Conservation (phyloP, 53 echinoderm and acorn worm species). For the Holothuria scabra region DNA sequence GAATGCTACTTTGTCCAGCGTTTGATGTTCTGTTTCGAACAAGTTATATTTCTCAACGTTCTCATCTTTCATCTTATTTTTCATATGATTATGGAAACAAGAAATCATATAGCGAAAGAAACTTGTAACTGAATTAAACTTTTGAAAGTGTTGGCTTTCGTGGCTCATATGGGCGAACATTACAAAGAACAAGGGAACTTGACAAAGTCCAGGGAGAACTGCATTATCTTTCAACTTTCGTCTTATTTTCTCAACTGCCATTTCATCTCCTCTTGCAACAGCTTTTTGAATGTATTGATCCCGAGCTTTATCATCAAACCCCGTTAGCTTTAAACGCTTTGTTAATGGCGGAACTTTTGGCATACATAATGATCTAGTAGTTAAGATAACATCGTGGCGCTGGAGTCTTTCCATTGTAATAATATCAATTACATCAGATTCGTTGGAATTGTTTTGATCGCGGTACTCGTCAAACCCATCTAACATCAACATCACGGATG, state of each 20-base stretch:
- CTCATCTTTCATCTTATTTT: constrained; percentile 4
- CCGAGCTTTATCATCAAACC: not conserved
- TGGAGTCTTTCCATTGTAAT: not conserved
- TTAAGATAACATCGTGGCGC: not conserved
- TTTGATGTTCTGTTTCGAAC: not conserved
- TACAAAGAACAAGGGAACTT: constrained; percentile 37
- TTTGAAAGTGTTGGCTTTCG: constrained; percentile 1
- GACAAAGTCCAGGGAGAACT: constrained; percentile 8
- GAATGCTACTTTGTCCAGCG: too few relatives aligned
- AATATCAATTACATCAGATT: not conserved
- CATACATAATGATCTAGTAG: constrained; percentile 8
- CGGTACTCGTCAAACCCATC: constrained; percentile 19
- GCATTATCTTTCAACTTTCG: not conserved
- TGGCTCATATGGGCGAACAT: constrained; percentile 38
- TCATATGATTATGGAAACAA: constrained; percentile 39
- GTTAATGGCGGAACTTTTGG: constrained; percentile 1
- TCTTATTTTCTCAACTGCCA: not conserved
- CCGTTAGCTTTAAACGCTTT: not conserved
- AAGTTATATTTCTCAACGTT: not conserved
- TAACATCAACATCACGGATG: not conserved
- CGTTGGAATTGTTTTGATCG: not conserved
- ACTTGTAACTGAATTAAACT: constrained; percentile 15
- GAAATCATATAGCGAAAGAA: constrained; percentile 28
- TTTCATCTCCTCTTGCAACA: not conserved
- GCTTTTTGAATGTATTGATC: constrained; percentile 11